Evolutionary conservation across 1,140 invertebrate species (phyloP), one percentile per base, ranked within the genome.

Genomic region (Meloidogyne chitwoodi): DNA sequence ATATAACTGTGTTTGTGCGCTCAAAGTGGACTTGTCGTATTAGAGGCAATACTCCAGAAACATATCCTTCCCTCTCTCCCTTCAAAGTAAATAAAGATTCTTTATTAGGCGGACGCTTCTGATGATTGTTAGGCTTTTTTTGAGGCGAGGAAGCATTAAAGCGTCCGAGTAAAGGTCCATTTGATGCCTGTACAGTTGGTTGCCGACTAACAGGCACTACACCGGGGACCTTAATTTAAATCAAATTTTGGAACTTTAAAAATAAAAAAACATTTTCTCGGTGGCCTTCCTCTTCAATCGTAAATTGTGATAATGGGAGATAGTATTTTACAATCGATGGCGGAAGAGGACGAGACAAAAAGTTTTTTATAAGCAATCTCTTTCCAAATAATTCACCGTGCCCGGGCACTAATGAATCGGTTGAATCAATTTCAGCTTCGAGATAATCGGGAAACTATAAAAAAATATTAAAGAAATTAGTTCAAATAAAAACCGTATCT

Each of bases 381-480:
- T 85, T 79, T 19, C 83, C 83, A 64, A 85, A 85, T 22, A 85
- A 31, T 68, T 83, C 83, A 16, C 74, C 82, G 27, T 84, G 48
- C 5, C 67, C 72, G 8, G 83, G 83, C 29, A 80, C 72, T 6
- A 83, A 48, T 24, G 76, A 44, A 65, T 83, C 83, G 8, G 81
- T 84, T 61, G 62, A 70, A 62, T 83, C 83, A 56, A 83, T 83
- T 74, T 83, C 83, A 11, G 83, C 83, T 69, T 83, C 83, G n/a
- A 83, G 31, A 69, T 83, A 83, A 77, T 83, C 83, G 63, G 76
- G 81, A 6, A 74, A 77, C 79, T 80, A 19, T 22, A 80, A 71
- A 29, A 12, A 71, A 38, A n/a, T 22, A n/a, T n/a, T 2, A 38
- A 24, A 10, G 16, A 22, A 70, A 29, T 29, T 61, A 41, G 0